A percentile compares a stretch with the other conserved stretches of the same genome.
phyloP scores from a whole-genome alignment of 2,888 invertebrate species.

The Xylocampa areola region DNA sequence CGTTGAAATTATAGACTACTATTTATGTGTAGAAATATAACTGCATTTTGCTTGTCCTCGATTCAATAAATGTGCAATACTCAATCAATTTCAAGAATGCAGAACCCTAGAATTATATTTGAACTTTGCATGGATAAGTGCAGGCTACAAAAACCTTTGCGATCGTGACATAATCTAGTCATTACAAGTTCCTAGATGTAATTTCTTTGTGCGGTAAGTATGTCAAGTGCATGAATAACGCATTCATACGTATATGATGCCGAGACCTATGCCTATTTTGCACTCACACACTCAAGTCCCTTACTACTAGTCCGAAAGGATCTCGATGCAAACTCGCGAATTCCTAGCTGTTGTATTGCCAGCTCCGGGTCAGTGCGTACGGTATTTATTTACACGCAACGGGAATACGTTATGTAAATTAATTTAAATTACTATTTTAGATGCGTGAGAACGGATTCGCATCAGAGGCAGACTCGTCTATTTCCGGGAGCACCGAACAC shows the following conservation, averaged over 20 bases:
- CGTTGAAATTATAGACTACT: no score
- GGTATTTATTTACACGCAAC: constrained; percentile 53
- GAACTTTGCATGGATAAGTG: constrained; percentile 45
- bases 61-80: constrained; percentile 9
- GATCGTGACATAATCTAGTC: constrained; percentile 56
- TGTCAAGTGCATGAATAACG: constrained; percentile 67
- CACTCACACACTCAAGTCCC: constrained; percentile 27
- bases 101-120: constrained; percentile 50
- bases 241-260: constrained; percentile 34
- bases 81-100: constrained; percentile 30
- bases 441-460: constrained; percentile 64
- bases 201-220: constrained; percentile 59
- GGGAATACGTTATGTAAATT: constrained; percentile 69
- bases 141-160: constrained; percentile 41
- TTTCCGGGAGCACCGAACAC: constrained; percentile 59
- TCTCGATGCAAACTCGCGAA: constrained; percentile 49
- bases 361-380: constrained; percentile 58
- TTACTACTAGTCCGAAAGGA: constrained; percentile 36
- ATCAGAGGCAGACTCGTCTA: constrained; percentile 37
- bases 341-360: constrained; percentile 43
- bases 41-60: background rate
- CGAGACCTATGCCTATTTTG: constrained; percentile 28
- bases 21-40: no score
- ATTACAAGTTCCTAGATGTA: constrained; percentile 58
- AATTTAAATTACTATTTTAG: constrained; percentile 69